phyloP scores from a whole-genome alignment of 2,888 invertebrate species.

The Myathropa florea region DNA sequence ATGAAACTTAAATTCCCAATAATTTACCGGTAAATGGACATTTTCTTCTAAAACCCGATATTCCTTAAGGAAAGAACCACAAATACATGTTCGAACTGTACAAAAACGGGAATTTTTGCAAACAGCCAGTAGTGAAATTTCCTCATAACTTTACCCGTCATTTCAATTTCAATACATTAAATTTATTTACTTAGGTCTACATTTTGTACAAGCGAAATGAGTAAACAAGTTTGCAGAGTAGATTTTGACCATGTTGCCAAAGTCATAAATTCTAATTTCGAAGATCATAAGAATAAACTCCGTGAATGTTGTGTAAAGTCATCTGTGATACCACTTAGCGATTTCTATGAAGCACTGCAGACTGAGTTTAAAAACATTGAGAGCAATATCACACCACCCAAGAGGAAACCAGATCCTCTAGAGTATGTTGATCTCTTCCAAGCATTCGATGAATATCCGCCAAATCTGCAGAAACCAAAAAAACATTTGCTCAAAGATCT shows the following conservation, averaged over 20 bases:
- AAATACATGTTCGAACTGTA: background rate
- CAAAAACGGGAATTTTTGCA: background rate
- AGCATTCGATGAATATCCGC: slow-evolving; percentile 76
- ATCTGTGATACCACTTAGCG: slow-evolving; percentile 73
- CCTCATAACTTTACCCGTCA: background rate
- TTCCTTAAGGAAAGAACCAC: background rate
- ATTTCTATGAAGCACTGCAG: slow-evolving; percentile 74
- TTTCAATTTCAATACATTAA: slow-evolving; percentile 17
- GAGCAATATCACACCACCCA: slow-evolving; percentile 67
- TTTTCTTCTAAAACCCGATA: background rate
- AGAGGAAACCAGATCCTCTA: slow-evolving; percentile 69
- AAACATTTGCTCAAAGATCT: slow-evolving; percentile 72
- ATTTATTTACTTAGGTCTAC: background rate
- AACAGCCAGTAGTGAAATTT: background rate
- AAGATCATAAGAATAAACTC: slow-evolving; percentile 70
- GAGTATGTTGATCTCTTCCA: slow-evolving; percentile 76
- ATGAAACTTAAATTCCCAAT: background rate
- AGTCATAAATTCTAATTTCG: slow-evolving; percentile 62
- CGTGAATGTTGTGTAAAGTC: slow-evolving; percentile 74
- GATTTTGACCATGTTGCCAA: slow-evolving; percentile 70
- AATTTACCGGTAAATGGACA: background rate
- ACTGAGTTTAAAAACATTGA: slow-evolving; percentile 71
- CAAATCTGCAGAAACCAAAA: slow-evolving; percentile 74
- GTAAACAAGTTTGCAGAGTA: slow-evolving; percentile 11
- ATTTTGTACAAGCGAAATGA: slow-evolving; percentile 20